These are phyloP conservation scores for Cephus cinctus DNA, from an alignment of 1,140 invertebrate genomes.

Conservation along the genomic window DNA sequence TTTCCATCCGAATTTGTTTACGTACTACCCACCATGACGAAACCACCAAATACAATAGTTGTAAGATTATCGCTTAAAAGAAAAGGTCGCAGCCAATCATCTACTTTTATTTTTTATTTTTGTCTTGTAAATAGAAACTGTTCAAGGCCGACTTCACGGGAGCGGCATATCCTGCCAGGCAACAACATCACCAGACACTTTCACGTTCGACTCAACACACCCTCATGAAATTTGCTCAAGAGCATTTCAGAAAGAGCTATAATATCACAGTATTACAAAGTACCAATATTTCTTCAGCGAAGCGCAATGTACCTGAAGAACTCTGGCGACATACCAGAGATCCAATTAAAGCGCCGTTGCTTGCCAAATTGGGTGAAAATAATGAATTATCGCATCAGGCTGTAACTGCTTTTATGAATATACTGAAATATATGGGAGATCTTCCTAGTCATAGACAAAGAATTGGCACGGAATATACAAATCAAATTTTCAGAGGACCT, in stretches of 20 bases:
- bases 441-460: constrained; percentile 74
- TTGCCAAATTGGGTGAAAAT: constrained; percentile 77
- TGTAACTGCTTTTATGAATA: constrained; percentile 72
- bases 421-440: constrained; percentile 96
- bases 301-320: constrained; percentile 61
- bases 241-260: constrained; percentile 71
- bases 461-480: constrained; percentile 75
- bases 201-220: constrained; percentile 73
- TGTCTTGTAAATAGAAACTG: constrained; percentile 47
- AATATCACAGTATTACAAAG: constrained; percentile 21
- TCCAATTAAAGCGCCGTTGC: constrained; percentile 80
- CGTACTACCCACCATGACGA: constrained; percentile 78
- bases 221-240: constrained; percentile 77
- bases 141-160: constrained; percentile 61
- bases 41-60: constrained; percentile 62
- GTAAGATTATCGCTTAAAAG: constrained; percentile 13
- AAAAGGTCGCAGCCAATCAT: no score
- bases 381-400: constrained; percentile 76
- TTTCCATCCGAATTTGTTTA: constrained; percentile 87
- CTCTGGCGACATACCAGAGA: constrained; percentile 84
- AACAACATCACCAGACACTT: constrained; percentile 56
- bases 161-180: constrained; percentile 44
- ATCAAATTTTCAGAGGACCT: constrained; percentile 83
- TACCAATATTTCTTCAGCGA: constrained; percentile 59
- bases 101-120: constrained; percentile 6